Percentiles rank a stretch among this genome's conserved stretches.
These are phyloP conservation scores for Lepus townsendii DNA, from an alignment of 2,797 vertebrate genomes.

Conservation along the genomic window DNA sequence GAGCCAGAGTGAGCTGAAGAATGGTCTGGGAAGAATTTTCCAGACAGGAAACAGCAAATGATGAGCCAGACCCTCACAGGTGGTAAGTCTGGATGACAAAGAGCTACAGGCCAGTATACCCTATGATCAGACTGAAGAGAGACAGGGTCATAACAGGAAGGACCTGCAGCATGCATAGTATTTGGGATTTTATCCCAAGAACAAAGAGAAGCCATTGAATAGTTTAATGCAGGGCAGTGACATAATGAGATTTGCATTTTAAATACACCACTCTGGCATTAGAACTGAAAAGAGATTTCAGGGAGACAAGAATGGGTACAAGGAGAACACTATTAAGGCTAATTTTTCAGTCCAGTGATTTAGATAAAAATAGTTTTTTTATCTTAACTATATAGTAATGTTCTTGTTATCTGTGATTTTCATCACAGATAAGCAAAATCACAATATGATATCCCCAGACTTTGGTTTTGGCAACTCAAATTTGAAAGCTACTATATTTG, in stretches of 20 bases:
- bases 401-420: slow-evolving; percentile 52
- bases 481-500: slow-evolving; percentile 63
- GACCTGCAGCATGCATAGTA: background rate
- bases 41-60: background rate
- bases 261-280: background rate
- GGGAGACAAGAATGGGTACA: background rate
- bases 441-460: slow-evolving; percentile 27
- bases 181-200: background rate
- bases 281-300: background rate
- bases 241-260: slow-evolving; percentile 21
- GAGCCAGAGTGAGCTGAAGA: background rate
- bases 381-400: background rate
- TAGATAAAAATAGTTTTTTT: background rate
- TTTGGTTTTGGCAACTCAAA: slow-evolving; percentile 29
- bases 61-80: background rate
- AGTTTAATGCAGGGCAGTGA: background rate
- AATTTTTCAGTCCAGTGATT: background rate
- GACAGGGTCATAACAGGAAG: background rate
- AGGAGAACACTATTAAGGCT: background rate
- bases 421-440: background rate
- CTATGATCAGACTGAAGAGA: background rate
- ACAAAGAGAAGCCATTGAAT: background rate
- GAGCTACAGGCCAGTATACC: background rate
- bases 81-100: background rate
- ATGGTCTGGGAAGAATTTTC: background rate